Base-by-base conservation (phyloP, 1,140 invertebrate genomes). In the Ceratina calcarata region DNA sequence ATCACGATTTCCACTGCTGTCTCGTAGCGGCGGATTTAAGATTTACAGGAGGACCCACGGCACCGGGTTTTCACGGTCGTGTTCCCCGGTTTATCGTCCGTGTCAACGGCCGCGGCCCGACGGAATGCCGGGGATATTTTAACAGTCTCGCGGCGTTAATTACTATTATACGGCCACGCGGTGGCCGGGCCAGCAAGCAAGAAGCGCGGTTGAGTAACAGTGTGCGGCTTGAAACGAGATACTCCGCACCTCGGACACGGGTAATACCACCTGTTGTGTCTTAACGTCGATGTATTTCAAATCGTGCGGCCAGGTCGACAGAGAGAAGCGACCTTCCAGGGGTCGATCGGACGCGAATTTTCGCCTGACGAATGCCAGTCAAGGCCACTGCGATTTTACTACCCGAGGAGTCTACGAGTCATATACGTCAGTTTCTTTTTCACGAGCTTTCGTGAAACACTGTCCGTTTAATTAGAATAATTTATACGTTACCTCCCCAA, bases 161-260 rank as follows among this genome's bases (percentile, higher is more conserved):
- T 86, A 86, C 84, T 80, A 85, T 86, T 86, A 86, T 86, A 85
- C 76, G 62, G 76, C 37, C 76, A 80, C 84, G 45, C 84, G 79
- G 83, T 81, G 61, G 72, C 71, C 76, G 27, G 76, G 60, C 67
- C 8, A 6, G 32, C 32, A 6, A 45, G 37, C 37, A 45, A 45
- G 37, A 45, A 45, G 37, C 37, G 37, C 37, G 60, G 83, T 85
- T 82, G 84, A 86, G 77, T 86, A 86, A 86, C 85, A 83, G 84
- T 83, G 85, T 86, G 85, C 60, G 72, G 84, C 69, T 78, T 86
- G 85, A 86, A 86, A 86, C 84, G 85, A 83, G 85, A 86, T 86
- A 86, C 84, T 86, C 84, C 71, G 74, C 84, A 82, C 84, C 83
- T 86, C 84, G 27, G 69, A 74, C 73, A 75, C 67, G 37, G 73